These are phyloP conservation scores for Lysandra coridon DNA, from an alignment of 2,888 invertebrate genomes.

Conservation along the genomic window DNA sequence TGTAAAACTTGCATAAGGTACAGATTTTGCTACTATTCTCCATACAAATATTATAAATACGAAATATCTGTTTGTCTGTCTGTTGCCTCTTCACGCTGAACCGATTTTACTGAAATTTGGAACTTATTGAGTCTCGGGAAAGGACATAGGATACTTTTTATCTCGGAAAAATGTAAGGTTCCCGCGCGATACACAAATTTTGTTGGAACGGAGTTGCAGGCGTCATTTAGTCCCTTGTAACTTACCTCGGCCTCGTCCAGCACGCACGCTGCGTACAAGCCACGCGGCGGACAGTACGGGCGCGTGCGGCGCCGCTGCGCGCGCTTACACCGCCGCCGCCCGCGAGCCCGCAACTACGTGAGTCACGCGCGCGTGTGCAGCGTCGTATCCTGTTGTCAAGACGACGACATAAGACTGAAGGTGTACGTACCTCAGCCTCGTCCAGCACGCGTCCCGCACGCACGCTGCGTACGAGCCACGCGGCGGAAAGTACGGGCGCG, in stretches of 20 bases:
- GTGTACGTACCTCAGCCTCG: constrained; percentile 55
- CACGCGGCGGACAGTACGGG: constrained; percentile 86
- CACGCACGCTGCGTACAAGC: constrained; percentile 86
- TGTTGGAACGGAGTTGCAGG: not conserved
- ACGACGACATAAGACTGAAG: not conserved
- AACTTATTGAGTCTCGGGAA: too few relatives aligned
- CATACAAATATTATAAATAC: too few relatives aligned
- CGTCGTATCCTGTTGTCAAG: constrained; percentile 77
- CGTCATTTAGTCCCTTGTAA: not conserved
- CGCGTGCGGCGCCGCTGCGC: constrained; percentile 35
- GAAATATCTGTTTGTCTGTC: too few relatives aligned
- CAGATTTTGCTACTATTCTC: too few relatives aligned
- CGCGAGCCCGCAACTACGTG: constrained; percentile 85
- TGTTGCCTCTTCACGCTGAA: too few relatives aligned
- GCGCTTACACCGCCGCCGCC: constrained; percentile 38
- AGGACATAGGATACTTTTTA: too few relatives aligned
- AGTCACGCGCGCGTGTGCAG: constrained; percentile 86
- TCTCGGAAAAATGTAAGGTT: too few relatives aligned
- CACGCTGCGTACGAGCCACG: constrained; percentile 90
- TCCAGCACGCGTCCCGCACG: constrained; percentile 60
- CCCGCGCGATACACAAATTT: too few relatives aligned
- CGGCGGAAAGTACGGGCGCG: constrained; percentile 83
- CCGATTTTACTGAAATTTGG: too few relatives aligned
- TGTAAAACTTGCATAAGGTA: too few relatives aligned
- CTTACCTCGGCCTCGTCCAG: constrained; percentile 58